These are phyloP conservation scores for Ectemnius lituratus DNA, from an alignment of 2,888 invertebrate species.

Conservation along the genomic window DNA sequence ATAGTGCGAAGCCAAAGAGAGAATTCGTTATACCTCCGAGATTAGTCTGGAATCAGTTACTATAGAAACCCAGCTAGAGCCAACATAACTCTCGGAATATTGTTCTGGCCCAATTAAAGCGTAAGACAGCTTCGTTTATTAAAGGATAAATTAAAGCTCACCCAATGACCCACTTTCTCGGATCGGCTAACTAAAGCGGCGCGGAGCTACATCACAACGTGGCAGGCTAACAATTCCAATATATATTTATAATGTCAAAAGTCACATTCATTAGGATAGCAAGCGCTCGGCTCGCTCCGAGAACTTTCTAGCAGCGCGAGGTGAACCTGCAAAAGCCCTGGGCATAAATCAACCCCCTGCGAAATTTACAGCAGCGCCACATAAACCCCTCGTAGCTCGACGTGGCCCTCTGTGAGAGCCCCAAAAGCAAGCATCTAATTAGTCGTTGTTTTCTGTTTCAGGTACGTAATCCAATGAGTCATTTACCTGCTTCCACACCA, in stretches of 20 bases:
- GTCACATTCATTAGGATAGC: slow-evolving; percentile 6
- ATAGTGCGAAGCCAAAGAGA: slow-evolving; percentile 46
- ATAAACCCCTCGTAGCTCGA: slow-evolving; percentile 5
- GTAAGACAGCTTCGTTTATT: too few species aligned
- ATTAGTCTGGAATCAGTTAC: slow-evolving; percentile 25
- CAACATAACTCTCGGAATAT: too few species aligned
- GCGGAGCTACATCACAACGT: background rate
- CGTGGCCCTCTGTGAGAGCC: slow-evolving; percentile 28
- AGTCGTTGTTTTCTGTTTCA: slow-evolving; percentile 65
- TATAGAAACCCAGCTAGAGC: background rate
- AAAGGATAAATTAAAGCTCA: too few species aligned
- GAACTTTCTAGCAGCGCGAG: slow-evolving; percentile 4
- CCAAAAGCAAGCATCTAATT: slow-evolving; percentile 46
- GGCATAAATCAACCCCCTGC: slow-evolving; percentile 42
- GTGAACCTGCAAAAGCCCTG: background rate
- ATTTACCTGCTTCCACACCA: slow-evolving; percentile 16
- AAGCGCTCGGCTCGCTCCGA: slow-evolving; percentile 1
- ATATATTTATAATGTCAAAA: slow-evolving; percentile 4
- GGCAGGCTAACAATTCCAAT: background rate
- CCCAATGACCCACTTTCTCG: background rate
- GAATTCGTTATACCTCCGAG: slow-evolving; percentile 11
- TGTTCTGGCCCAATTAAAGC: too few species aligned
- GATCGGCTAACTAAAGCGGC: slow-evolving; percentile 1
- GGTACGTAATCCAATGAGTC: slow-evolving; percentile 67
- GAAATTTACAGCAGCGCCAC: slow-evolving; percentile 50